A percentile compares a stretch with the other conserved stretches of the same genome.
Evolutionary conservation across 2,888 invertebrate genomes (phyloP).

Genomic region (Platycheirus albimanus): DNA sequence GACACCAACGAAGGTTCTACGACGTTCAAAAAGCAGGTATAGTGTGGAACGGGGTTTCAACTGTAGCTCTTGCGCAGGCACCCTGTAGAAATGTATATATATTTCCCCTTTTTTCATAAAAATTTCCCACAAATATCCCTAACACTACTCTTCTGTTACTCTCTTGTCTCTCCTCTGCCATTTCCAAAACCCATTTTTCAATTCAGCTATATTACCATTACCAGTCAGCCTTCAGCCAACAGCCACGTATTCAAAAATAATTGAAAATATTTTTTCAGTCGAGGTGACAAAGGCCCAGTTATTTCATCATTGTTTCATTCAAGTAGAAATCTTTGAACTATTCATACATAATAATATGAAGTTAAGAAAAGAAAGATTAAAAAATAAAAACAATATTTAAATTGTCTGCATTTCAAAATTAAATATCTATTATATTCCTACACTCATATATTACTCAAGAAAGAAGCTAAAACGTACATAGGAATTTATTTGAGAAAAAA

Average conservation of each 20-base stretch:
- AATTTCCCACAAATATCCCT: too few species aligned
- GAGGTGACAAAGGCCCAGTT: conserved; percentile 47
- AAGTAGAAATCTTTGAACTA: conserved; percentile 82
- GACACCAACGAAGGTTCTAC: too few species aligned
- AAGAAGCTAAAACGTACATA: conserved; percentile 57
- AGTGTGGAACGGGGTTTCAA: too few species aligned
- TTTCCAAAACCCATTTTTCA: too few species aligned
- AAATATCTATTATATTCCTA: conserved; percentile 37
- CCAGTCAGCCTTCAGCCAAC: too few species aligned
- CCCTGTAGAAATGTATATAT: too few species aligned
- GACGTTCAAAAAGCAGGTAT: too few species aligned
- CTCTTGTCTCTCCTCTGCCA: too few species aligned
- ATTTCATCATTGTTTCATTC: conserved; percentile 76
- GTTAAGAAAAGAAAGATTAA: conserved; percentile 54
- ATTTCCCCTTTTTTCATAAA: too few species aligned
- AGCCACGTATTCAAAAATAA: neutral
- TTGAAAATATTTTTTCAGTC: neutral
- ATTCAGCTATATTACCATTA: too few species aligned
- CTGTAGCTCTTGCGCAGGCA: too few species aligned
- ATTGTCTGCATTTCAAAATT: conserved; percentile 52
- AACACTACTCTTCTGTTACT: too few species aligned
- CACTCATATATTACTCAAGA: conserved; percentile 20
- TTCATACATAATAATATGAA: conserved; percentile 75
- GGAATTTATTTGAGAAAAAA: conserved; percentile 62
- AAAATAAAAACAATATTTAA: conserved; percentile 56